Percentiles rank a stretch among this genome's conserved stretches.
Evolutionary conservation across 37 sponge, comb jelly and placozoan species (phyloP).

Genomic region (Spongilla lacustris): DNA sequence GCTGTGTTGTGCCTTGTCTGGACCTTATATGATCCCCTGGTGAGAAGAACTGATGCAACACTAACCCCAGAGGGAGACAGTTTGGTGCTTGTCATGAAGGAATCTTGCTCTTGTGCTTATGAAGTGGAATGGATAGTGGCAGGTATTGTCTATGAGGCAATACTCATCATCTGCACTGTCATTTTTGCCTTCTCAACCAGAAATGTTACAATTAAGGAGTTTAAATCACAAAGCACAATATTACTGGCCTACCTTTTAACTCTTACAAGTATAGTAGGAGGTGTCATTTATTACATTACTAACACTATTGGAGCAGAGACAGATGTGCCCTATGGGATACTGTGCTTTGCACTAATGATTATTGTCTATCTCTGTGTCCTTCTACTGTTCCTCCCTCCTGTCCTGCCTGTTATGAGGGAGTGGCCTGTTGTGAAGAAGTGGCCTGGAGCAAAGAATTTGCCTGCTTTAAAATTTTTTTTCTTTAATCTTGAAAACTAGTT

Average conservation of each 20-base stretch:
- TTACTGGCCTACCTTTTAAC: neutral
- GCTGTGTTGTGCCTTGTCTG: neutral
- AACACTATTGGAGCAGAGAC: neutral
- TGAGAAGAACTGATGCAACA: neutral
- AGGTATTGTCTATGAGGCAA: neutral
- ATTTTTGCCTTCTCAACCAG: neutral
- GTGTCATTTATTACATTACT: neutral
- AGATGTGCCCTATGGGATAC: neutral
- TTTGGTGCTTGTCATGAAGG: neutral
- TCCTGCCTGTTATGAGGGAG: neutral
- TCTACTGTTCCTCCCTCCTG: neutral
- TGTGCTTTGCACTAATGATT: neutral
- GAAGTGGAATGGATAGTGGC: neutral
- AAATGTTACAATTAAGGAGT: neutral
- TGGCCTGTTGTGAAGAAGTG: slow-evolving; percentile 1
- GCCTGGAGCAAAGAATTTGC: neutral
- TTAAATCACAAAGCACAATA: neutral
- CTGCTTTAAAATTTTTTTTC: neutral
- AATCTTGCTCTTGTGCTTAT: neutral
- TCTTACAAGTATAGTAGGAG: neutral
- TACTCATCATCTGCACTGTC: neutral
- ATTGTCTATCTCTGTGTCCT: neutral
- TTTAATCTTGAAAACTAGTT: no score
- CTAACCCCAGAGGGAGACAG: neutral
- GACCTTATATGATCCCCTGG: neutral